These are phyloP conservation scores for Lanistes nyassanus DNA, from an alignment of 1,140 invertebrate species.

Conservation along the genomic window DNA sequence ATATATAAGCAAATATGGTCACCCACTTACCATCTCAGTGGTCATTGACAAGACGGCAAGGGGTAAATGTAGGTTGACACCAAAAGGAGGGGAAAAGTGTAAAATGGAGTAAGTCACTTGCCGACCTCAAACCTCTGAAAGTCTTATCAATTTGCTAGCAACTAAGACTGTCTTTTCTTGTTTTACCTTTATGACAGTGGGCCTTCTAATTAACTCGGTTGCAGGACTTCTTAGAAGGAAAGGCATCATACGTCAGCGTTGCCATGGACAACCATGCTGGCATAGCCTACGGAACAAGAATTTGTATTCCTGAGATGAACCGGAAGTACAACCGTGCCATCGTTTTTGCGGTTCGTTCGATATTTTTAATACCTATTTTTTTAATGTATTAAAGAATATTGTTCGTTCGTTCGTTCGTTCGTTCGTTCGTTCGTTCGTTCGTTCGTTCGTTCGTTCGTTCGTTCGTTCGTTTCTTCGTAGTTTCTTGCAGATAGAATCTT, in stretches of 20 bases:
- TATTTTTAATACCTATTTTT: too few relatives aligned
- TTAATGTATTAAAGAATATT: too few relatives aligned
- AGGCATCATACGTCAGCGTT: constrained; percentile 39
- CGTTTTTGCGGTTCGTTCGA: constrained; percentile 44
- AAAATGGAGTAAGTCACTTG: background rate
- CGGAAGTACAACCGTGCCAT: constrained; percentile 43
- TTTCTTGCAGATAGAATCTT: background rate
- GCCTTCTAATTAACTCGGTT: too few relatives aligned
- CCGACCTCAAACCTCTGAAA: background rate
- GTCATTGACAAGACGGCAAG: too few relatives aligned
- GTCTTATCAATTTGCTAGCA: too few relatives aligned
- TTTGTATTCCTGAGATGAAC: constrained; percentile 50
- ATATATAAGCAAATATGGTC: too few relatives aligned
- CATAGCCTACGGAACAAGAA: constrained; percentile 39
- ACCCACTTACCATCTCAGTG: too few relatives aligned
- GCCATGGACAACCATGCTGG: constrained; percentile 49
- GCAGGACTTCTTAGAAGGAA: constrained; percentile 43
- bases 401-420: constrained; percentile 13
- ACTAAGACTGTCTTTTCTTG: too few relatives aligned
- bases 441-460: constrained; percentile 17
- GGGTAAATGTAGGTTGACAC: too few relatives aligned
- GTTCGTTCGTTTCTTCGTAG: too few relatives aligned
- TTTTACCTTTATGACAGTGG: too few relatives aligned
- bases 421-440: constrained; percentile 17
- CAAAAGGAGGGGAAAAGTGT: too few relatives aligned